Percentiles rank a stretch among this genome's conserved stretches.
Conservation (phyloP, 2,113 vertebrate species). For the Campylomormyrus tamandua region DNA sequence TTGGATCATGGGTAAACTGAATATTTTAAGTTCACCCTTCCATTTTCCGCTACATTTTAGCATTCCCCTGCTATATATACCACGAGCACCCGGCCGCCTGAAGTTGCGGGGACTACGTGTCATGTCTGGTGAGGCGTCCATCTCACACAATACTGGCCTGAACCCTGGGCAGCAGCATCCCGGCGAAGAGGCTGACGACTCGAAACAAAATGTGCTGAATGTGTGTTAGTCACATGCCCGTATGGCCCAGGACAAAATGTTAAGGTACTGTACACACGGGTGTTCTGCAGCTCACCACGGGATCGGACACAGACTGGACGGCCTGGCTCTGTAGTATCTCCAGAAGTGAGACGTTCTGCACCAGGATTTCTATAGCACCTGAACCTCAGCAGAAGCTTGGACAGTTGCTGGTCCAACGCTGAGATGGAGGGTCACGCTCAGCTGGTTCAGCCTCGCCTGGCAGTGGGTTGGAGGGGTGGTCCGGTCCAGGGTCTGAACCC, state of each 20-base stretch:
- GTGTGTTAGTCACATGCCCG: neutral
- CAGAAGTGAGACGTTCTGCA: neutral
- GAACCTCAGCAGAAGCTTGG: neutral
- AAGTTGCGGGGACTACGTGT: neutral
- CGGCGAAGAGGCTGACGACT: too few species aligned
- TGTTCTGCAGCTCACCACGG: neutral
- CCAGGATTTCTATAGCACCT: neutral
- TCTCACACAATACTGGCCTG: neutral
- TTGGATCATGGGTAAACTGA: conserved; percentile 69
- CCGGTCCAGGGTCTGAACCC: neutral
- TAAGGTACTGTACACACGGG: neutral
- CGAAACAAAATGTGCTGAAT: neutral
- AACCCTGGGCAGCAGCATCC: neutral
- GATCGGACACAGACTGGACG: neutral
- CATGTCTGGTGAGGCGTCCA: too few species aligned
- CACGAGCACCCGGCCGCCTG: neutral
- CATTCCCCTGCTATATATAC: neutral
- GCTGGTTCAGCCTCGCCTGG: neutral
- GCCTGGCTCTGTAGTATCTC: neutral
- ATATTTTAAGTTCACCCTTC: conserved; percentile 62
- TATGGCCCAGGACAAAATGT: neutral
- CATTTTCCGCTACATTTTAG: conserved; percentile 33
- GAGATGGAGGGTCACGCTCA: neutral
- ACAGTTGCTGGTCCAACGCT: neutral
- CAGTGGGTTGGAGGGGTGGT: neutral